These are phyloP conservation scores for Nycteola revayana DNA, from an alignment of 2,888 invertebrate genomes.

Conservation along the genomic window DNA sequence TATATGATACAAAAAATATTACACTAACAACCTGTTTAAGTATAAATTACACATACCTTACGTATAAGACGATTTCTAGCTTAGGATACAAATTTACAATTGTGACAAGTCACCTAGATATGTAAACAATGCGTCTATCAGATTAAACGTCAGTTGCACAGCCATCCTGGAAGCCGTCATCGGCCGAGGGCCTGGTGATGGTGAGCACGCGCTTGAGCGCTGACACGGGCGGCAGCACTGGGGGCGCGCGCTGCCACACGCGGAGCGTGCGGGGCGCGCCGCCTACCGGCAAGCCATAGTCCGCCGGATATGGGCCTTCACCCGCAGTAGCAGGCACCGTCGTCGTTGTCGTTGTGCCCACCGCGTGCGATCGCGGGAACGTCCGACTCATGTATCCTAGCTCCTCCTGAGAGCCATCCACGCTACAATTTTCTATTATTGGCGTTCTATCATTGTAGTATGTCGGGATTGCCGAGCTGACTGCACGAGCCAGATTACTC, in stretches of 20 bases:
- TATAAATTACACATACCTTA: constrained; percentile 64
- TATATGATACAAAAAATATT: constrained; percentile 81
- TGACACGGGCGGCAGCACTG: constrained; percentile 92
- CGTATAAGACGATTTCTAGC: constrained; percentile 55
- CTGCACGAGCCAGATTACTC: constrained; percentile 81
- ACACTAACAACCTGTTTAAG: constrained; percentile 64
- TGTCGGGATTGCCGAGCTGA: constrained; percentile 80
- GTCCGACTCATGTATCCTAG: constrained; percentile 83
- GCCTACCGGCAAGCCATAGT: constrained; percentile 89
- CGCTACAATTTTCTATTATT: constrained; percentile 85
- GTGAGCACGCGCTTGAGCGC: constrained; percentile 92
- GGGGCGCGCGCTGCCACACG: constrained; percentile 94
- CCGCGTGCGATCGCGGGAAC: constrained; percentile 80
- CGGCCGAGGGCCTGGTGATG: constrained; percentile 92
- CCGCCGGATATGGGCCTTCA: constrained; percentile 85
- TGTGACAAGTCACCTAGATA: constrained; percentile 53
- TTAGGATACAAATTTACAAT: constrained; percentile 60
- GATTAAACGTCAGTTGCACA: constrained; percentile 94
- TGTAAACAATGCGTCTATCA: constrained; percentile 36
- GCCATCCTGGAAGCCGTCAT: constrained; percentile 96
- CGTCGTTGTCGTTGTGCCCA: constrained; percentile 31
- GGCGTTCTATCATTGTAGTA: constrained; percentile 89
- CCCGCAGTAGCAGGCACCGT: constrained; percentile 65
- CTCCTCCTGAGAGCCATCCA: constrained; percentile 83
- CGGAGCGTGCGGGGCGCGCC: constrained; percentile 90